Conservation (phyloP, 2,113 vertebrate genomes). For the Oostethus manadensis region DNA sequence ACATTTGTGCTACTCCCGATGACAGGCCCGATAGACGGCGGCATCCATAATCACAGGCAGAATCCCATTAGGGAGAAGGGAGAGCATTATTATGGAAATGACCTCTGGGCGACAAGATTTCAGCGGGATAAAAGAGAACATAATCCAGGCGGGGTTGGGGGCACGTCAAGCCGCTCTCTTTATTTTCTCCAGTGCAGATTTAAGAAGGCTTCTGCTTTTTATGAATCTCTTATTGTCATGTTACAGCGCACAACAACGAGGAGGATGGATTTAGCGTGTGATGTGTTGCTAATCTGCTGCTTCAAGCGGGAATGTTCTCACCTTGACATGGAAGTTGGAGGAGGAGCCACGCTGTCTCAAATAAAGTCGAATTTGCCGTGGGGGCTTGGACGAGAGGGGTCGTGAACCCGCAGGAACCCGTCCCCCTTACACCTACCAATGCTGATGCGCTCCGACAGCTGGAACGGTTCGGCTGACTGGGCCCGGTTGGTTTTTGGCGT, state of each 20-base stretch:
- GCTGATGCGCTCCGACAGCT: slow-evolving; percentile 54
- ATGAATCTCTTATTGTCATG: slow-evolving; percentile 8
- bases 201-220: slow-evolving; percentile 30
- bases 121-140: slow-evolving; percentile 56
- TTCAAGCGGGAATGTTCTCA: slow-evolving; percentile 16
- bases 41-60: slow-evolving; percentile 65
- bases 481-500: slow-evolving; percentile 46
- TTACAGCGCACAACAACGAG: slow-evolving; percentile 14
- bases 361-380: slow-evolving; percentile 1
- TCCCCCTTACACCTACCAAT: no score
- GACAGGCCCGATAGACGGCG: slow-evolving; percentile 57
- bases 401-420: neutral
- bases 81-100: slow-evolving; percentile 72
- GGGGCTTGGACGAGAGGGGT: neutral
- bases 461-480: slow-evolving; percentile 58
- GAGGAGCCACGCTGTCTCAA: neutral
- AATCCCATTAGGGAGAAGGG: slow-evolving; percentile 65
- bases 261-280: slow-evolving; percentile 15
- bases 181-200: slow-evolving; percentile 40
- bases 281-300: slow-evolving; percentile 16
- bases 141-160: slow-evolving; percentile 59
- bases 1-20: slow-evolving; percentile 65
- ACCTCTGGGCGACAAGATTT: slow-evolving; percentile 64
- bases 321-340: slow-evolving; percentile 9
- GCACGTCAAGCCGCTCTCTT: slow-evolving; percentile 31